phyloP scores from a whole-genome alignment of 2,113 vertebrate species.

The Laticauda laticaudata region DNA sequence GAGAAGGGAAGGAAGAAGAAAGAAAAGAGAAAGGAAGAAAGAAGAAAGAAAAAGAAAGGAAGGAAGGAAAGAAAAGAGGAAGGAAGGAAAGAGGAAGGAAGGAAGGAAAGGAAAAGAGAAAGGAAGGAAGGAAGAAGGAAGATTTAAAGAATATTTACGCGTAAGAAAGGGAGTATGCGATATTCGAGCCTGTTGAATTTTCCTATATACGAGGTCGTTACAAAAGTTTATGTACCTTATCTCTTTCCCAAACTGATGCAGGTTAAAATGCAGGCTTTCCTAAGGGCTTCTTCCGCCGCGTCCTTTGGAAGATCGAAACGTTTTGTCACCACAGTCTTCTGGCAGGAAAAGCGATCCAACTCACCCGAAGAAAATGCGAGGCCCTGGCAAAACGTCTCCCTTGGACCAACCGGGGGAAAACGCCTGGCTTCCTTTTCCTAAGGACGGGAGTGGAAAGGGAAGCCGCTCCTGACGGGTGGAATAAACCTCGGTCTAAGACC shows the following conservation, averaged over 20 bases:
- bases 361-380: background rate
- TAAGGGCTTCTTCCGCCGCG: background rate
- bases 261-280: background rate
- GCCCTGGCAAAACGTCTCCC: no score
- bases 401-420: background rate
- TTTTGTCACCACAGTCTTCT: background rate
- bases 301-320: constrained; percentile 6
- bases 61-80: background rate
- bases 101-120: no score
- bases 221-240: background rate
- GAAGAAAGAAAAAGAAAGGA: background rate
- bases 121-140: no score
- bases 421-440: background rate
- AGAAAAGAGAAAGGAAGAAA: accelerated
- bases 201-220: background rate
- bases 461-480: background rate
- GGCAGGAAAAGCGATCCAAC: background rate
- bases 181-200: background rate
- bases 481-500: no score
- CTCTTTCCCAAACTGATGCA: no score
- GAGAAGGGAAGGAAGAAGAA: background rate
- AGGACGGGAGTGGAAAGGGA: background rate
- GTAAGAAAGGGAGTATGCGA: background rate
- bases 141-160: background rate
- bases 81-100: background rate